These are phyloP conservation scores for Cathartes aura DNA, from an alignment of 2,113 vertebrate species.

Conservation along the genomic window DNA sequence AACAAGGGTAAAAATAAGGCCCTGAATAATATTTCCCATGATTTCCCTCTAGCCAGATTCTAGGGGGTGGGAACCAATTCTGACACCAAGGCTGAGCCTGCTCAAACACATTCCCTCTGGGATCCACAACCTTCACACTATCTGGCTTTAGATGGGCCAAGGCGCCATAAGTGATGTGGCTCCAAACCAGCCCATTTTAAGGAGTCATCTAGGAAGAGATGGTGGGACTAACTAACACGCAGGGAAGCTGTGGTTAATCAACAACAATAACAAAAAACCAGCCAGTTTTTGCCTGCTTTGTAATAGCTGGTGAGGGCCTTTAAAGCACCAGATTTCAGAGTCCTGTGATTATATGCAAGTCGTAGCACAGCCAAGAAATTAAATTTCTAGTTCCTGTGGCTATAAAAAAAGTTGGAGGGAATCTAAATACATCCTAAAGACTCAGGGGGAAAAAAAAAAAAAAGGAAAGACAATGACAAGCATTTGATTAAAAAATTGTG, in stretches of 20 bases:
- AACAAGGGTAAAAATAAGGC: background rate
- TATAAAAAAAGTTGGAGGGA: background rate
- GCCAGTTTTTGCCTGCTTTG: background rate
- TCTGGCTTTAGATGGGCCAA: background rate
- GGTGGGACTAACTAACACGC: background rate
- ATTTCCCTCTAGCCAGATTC: background rate
- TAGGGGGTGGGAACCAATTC: background rate
- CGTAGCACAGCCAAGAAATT: background rate
- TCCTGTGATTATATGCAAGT: background rate
- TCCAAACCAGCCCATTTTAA: background rate
- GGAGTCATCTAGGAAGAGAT: background rate
- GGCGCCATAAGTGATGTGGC: rapidly evolving
- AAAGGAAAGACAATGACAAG: background rate
- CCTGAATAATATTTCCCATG: background rate
- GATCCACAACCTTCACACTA: background rate
- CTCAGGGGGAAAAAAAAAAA: background rate
- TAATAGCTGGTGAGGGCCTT: background rate
- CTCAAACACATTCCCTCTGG: background rate
- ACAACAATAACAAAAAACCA: background rate
- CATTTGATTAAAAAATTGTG: background rate
- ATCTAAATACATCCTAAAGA: background rate
- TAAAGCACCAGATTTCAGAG: background rate
- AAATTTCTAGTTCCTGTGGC: background rate
- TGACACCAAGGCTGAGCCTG: background rate
- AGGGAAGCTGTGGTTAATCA: background rate